These are phyloP conservation scores for Casuarius casuarius DNA, from an alignment of 2,113 vertebrate genomes.

Conservation along the genomic window DNA sequence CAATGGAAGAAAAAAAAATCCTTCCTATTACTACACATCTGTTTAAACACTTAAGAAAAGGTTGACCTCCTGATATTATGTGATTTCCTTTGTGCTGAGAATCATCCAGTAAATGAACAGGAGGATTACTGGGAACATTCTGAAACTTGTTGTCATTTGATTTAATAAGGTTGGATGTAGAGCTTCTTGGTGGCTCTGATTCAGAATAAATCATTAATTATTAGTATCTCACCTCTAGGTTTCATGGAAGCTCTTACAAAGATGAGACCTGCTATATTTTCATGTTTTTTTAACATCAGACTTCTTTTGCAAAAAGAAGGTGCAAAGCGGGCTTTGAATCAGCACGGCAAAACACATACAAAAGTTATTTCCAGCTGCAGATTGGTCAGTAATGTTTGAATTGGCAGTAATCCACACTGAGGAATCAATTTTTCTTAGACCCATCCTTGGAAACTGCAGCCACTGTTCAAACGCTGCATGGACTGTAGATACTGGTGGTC, in stretches of 20 bases:
- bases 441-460: background rate
- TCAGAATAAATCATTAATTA: background rate
- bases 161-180: background rate
- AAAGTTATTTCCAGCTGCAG: background rate
- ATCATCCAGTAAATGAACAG: background rate
- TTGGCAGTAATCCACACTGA: rapidly evolving
- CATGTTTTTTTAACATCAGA: background rate
- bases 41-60: background rate
- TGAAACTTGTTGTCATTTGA: background rate
- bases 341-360: background rate
- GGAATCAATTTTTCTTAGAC: background rate
- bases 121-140: background rate
- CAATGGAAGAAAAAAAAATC: background rate
- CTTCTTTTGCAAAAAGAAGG: background rate
- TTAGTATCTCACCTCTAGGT: background rate
- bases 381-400: rapidly evolving
- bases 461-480: background rate
- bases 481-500: background rate
- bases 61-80: background rate
- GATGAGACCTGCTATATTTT: background rate
- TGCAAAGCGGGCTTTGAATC: background rate
- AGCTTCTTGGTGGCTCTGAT: background rate
- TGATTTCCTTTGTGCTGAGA: background rate
- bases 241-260: background rate
- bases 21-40: background rate